phyloP scores from a whole-genome alignment of 1,140 invertebrate species.

The Cherax quadricarinatus region DNA sequence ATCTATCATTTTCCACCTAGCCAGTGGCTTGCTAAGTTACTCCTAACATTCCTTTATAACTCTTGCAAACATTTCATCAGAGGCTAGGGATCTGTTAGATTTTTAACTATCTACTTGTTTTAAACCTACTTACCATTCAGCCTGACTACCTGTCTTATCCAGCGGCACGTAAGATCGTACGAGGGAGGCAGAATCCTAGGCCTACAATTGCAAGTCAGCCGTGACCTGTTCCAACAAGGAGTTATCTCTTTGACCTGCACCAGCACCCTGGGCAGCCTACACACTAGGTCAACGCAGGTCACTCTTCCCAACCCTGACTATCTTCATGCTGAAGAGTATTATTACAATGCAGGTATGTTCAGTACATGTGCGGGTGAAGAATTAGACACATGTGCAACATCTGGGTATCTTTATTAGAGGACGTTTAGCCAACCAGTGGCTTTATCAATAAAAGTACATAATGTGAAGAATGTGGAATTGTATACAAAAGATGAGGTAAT shows the following conservation, averaged over 20 bases:
- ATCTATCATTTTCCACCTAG: background rate
- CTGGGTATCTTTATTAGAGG: no score
- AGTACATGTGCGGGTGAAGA: background rate
- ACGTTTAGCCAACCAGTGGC: no score
- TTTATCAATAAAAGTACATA: background rate
- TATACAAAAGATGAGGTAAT: background rate
- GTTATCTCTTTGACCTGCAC: conserved; percentile 7
- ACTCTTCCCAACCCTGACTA: background rate
- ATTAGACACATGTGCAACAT: background rate
- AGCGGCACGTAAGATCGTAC: background rate
- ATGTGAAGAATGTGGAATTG: background rate
- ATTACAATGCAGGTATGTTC: conserved; percentile 8
- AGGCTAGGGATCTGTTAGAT: no score
- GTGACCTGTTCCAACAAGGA: background rate
- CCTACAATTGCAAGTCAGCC: background rate
- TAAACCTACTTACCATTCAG: background rate
- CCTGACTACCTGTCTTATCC: background rate
- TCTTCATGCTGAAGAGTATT: no score
- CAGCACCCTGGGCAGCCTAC: background rate
- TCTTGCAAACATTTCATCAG: no score
- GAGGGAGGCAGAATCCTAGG: background rate
- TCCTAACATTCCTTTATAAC: no score
- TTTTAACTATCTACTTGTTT: background rate
- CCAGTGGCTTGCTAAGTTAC: no score
- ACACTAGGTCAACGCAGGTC: background rate